Evolutionary conservation across 2,797 vertebrate genomes (phyloP).

Genomic region (Acipenser transmontanus): DNA sequence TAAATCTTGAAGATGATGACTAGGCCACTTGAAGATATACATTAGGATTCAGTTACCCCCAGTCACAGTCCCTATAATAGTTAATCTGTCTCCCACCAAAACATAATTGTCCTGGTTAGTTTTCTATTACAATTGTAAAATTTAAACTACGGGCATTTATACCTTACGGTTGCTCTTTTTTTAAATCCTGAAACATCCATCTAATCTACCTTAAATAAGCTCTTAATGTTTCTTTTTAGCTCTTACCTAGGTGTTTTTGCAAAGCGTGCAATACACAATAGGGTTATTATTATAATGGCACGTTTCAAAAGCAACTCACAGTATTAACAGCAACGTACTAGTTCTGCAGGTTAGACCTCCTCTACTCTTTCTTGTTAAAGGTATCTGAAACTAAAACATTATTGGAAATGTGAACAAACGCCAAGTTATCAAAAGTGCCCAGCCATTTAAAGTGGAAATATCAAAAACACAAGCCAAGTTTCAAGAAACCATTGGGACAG

Average conservation of each 20-base stretch:
- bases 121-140: slow-evolving; percentile 16
- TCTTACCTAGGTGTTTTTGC: slow-evolving; percentile 39
- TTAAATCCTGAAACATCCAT: slow-evolving; percentile 50
- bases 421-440: too few species aligned
- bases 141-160: slow-evolving; percentile 6
- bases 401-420: too few species aligned
- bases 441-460: too few species aligned
- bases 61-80: slow-evolving; percentile 37
- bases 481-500: too few species aligned
- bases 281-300: slow-evolving; percentile 46
- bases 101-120: slow-evolving; percentile 26
- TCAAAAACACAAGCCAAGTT: too few species aligned
- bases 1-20: slow-evolving; percentile 42
- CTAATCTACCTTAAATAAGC: slow-evolving; percentile 59
- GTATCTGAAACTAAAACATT: background rate
- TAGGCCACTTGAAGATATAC: slow-evolving; percentile 35
- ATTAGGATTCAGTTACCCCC: slow-evolving; percentile 38
- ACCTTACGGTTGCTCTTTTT: slow-evolving; percentile 20
- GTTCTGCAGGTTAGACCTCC: background rate
- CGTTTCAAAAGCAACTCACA: slow-evolving; percentile 26
- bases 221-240: slow-evolving; percentile 55
- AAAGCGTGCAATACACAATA: slow-evolving; percentile 50
- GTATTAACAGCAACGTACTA: background rate
- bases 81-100: slow-evolving; percentile 43
- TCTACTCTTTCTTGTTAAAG: background rate